Conservation (phyloP, 2,797 vertebrate species). For the Megaceryle alcyon region DNA sequence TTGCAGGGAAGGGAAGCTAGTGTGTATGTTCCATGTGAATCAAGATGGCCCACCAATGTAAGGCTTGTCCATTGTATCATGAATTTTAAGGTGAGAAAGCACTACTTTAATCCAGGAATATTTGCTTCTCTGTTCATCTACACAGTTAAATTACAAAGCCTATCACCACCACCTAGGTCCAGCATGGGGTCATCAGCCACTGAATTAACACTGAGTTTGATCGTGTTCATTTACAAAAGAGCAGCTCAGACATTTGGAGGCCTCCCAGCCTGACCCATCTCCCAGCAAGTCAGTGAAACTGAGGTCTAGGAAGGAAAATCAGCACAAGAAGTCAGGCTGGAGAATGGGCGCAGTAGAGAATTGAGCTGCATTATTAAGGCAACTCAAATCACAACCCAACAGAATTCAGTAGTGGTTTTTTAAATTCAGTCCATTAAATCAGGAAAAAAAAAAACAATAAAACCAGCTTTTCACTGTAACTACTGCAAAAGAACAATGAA, state of each 20-base stretch:
- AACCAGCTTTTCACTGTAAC: constrained; percentile 36
- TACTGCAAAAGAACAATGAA: constrained; percentile 53
- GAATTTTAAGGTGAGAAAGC: not conserved
- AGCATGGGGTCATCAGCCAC: not conserved
- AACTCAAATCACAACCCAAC: not conserved
- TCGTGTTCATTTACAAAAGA: not conserved
- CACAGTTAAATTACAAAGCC: not conserved
- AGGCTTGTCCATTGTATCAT: too few species aligned
- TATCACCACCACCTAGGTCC: not conserved
- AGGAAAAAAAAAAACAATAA: not conserved
- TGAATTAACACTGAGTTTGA: not conserved
- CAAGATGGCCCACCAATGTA: not conserved
- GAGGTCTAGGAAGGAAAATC: not conserved
- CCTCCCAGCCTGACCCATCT: not conserved
- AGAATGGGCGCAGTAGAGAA: not conserved
- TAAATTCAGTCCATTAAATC: constrained; percentile 21
- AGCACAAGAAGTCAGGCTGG: not conserved
- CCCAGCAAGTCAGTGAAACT: not conserved
- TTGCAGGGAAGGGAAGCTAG: not conserved
- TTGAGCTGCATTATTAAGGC: not conserved
- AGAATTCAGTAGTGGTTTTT: not conserved
- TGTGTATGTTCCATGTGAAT: accelerated
- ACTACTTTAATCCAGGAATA: not conserved
- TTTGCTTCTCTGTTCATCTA: not conserved
- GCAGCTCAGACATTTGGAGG: not conserved